A percentile compares a stretch with the other conserved stretches of the same genome.
These are phyloP conservation scores for Phycodurus eques DNA, from an alignment of 2,113 vertebrate species.

Conservation along the genomic window DNA sequence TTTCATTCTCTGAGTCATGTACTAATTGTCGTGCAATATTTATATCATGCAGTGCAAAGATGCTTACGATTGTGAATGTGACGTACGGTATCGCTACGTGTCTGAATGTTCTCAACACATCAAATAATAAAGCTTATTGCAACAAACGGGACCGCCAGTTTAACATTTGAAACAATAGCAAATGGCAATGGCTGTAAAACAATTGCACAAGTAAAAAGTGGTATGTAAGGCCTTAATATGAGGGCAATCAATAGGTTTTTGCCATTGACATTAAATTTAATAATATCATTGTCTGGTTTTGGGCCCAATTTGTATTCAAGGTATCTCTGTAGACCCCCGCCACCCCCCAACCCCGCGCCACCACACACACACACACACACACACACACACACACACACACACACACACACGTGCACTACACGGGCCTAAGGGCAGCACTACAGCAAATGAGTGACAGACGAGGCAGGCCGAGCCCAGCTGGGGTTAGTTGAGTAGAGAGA, in stretches of 20 bases:
- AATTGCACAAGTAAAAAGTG: neutral
- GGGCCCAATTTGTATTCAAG: constrained; percentile 56
- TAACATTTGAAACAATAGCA: too few relatives aligned
- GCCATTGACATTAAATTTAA: constrained; percentile 30
- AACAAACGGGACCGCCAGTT: too few relatives aligned
- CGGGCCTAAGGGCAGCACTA: constrained; percentile 64
- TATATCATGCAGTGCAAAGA: too few relatives aligned
- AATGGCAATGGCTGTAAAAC: neutral
- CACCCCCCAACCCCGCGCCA: neutral
- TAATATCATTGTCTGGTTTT: constrained; percentile 31
- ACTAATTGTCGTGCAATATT: too few relatives aligned
- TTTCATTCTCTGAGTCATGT: too few relatives aligned
- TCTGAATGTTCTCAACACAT: too few relatives aligned
- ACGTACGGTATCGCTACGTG: too few relatives aligned
- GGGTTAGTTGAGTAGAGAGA: constrained; percentile 62
- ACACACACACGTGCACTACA: constrained; percentile 26
- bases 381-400: constrained; percentile 35
- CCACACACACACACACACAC: constrained; percentile 35
- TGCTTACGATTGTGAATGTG: too few relatives aligned
- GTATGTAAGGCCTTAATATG: neutral
- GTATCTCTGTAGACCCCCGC: constrained; percentile 19
- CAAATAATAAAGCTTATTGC: too few relatives aligned
- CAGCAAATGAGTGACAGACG: constrained; percentile 71
- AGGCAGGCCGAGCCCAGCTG: constrained; percentile 69
- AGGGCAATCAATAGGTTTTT: constrained; percentile 2